Evolutionary conservation across 2,888 invertebrate species (phyloP).

Genomic region (Diadegma fenestrale): DNA sequence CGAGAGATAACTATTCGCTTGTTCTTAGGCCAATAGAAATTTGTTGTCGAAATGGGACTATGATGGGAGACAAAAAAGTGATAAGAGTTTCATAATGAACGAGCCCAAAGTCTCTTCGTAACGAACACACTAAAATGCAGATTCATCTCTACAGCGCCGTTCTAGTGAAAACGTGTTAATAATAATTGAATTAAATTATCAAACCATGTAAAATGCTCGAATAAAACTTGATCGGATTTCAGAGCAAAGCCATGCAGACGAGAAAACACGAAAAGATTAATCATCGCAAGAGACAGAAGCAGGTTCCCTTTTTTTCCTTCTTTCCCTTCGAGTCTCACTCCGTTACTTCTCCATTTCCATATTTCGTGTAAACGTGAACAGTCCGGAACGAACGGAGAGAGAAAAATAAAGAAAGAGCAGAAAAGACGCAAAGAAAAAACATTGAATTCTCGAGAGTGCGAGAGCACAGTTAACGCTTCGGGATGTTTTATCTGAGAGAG

Average conservation of each 20-base stretch:
- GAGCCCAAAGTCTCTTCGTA: background rate
- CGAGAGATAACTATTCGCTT: conserved; percentile 16
- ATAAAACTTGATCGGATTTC: conserved; percentile 61
- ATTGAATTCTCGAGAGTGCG: conserved; percentile 7
- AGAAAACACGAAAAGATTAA: conserved; percentile 59
- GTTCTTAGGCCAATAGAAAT: background rate
- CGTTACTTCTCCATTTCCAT: conserved; percentile 25
- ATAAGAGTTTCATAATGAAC: too few species aligned
- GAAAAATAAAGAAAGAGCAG: background rate
- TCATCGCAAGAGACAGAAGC: conserved; percentile 32
- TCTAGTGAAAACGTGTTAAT: conserved; percentile 2
- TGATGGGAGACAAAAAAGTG: background rate
- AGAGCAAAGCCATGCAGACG: conserved; percentile 31
- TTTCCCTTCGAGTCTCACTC: background rate
- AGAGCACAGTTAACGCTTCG: conserved; percentile 3
- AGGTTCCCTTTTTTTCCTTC: background rate
- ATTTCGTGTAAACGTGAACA: conserved; percentile 32
- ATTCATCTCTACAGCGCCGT: conserved; percentile 27
- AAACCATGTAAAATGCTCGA: conserved; percentile 50
- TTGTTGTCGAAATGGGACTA: background rate
- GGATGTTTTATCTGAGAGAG: conserved; percentile 60
- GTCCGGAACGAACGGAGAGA: background rate
- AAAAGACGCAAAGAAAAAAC: conserved; percentile 31
- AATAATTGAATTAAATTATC: conserved; percentile 24
- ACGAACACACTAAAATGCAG: background rate